A percentile compares a stretch with the other conserved stretches of the same genome.
phyloP scores from a whole-genome alignment of 2,797 vertebrate genomes.

The Brachyrhaphis roseni region DNA sequence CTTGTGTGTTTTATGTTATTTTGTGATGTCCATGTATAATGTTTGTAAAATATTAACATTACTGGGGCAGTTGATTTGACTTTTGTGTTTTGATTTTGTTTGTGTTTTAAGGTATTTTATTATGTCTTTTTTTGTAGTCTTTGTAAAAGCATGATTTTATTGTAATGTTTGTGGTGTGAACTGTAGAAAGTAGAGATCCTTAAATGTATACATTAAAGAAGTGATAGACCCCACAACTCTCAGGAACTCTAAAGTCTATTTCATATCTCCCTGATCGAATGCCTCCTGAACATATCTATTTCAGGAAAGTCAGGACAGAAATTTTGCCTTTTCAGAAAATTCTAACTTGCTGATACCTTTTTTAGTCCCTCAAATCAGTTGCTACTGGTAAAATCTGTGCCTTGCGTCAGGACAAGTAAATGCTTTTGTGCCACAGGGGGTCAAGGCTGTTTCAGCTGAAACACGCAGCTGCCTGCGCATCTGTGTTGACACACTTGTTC shows the following conservation, averaged over 20 bases:
- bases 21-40: no score
- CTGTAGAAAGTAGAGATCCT: no score
- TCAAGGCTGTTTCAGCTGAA: background rate
- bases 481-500: constrained; percentile 16
- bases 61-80: no score
- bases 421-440: background rate
- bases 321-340: background rate
- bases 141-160: no score
- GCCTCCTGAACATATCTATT: background rate
- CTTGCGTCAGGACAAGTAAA: background rate
- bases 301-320: background rate
- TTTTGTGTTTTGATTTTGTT: no score
- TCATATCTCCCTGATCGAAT: background rate
- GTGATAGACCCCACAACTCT: background rate
- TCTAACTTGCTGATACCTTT: background rate
- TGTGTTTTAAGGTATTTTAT: no score
- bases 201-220: background rate
- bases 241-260: background rate
- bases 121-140: no score
- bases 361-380: background rate
- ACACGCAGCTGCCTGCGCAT: background rate
- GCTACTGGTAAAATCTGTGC: background rate
- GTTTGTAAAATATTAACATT: no score
- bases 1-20: no score
- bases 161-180: no score